Evolutionary conservation across 1,140 invertebrate genomes (phyloP), one percentile per base, ranked within the genome.

Genomic region (Lordiphosa stackelbergi): DNA sequence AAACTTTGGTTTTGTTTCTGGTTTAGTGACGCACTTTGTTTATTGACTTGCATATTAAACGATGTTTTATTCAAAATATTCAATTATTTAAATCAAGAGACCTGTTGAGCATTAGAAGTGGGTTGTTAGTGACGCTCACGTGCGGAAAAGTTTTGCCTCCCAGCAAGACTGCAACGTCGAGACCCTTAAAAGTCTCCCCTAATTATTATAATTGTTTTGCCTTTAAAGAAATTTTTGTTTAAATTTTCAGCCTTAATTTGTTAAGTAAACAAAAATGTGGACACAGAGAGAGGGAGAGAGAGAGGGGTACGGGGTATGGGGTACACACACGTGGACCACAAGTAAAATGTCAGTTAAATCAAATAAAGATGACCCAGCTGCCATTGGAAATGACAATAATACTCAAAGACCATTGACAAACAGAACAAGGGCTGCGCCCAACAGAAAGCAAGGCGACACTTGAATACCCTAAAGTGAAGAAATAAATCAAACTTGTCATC

Each of bases 31-130:
- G 41, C 53, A 52, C 61, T 70, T 65, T 69, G 61, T 74, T 73
- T 75, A 62, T 31, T 8, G 28, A 75, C 71, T 79, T 65, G 70
- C 78, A 84, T 84, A 84, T 73, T 84, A 64, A 59, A 59, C 43
- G 56, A 34, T 56, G 42, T 68, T 49, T 52, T 43, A 19, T 37
- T 6, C 13, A 35, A 3, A 42, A 24, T 19, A 35, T 31, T n/a
- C 61, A 53, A 8, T 5, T 41, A 41, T 43, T 31, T 11, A 19
- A 22, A 34, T 19, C 3, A 16, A 41, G 6, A 31, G 38, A 65
- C 37, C 65, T 73, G 70, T 79, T 74, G 19, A 43, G 12, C 28
- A 31, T 31, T 31, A 2, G 28, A 31, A 8, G 28, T 31, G 1
- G 28, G 28, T 31, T 31, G 7, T 31, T 8, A 31, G 28, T 8